Evolutionary conservation across 2,888 invertebrate genomes (phyloP).

Genomic region (Phragmatobia fuliginosa): DNA sequence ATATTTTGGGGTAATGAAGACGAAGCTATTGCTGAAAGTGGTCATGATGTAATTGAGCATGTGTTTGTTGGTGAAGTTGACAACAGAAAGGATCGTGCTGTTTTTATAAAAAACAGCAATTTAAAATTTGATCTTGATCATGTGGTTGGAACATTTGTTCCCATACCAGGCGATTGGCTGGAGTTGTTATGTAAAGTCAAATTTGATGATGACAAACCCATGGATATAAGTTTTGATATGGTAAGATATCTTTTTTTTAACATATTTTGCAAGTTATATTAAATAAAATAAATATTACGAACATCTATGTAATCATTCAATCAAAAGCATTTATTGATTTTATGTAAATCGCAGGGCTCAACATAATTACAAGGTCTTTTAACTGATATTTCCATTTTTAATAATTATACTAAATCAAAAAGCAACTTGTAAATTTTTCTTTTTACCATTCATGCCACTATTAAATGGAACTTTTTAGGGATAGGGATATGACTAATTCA

Average conservation of each 20-base stretch:
- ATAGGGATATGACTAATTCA: background rate
- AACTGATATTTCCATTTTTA: background rate
- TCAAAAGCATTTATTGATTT: too few relatives aligned
- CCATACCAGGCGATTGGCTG: conserved; percentile 90
- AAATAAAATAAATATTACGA: too few relatives aligned
- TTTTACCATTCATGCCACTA: background rate
- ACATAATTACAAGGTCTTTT: too few relatives aligned
- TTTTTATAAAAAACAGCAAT: conserved; percentile 83
- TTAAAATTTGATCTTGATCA: conserved; percentile 88
- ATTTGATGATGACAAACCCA: conserved; percentile 85
- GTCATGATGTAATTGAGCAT: conserved; percentile 70
- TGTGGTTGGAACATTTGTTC: conserved; percentile 88
- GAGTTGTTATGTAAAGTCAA: conserved; percentile 88
- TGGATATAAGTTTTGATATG: conserved; percentile 77
- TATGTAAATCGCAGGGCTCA: too few relatives aligned
- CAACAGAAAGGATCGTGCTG: conserved; percentile 65
- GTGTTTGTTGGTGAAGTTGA: conserved; percentile 72
- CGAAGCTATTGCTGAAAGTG: conserved; percentile 66
- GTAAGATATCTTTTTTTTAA: conserved; percentile 47
- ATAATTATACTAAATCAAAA: background rate
- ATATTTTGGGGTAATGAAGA: conserved; percentile 81
- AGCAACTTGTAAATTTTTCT: background rate
- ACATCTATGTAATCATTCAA: too few relatives aligned
- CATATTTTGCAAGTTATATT: too few relatives aligned
- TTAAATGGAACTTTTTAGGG: background rate